Conservation (phyloP, 2,113 vertebrate genomes). For the Dendrocopos noguchii region DNA sequence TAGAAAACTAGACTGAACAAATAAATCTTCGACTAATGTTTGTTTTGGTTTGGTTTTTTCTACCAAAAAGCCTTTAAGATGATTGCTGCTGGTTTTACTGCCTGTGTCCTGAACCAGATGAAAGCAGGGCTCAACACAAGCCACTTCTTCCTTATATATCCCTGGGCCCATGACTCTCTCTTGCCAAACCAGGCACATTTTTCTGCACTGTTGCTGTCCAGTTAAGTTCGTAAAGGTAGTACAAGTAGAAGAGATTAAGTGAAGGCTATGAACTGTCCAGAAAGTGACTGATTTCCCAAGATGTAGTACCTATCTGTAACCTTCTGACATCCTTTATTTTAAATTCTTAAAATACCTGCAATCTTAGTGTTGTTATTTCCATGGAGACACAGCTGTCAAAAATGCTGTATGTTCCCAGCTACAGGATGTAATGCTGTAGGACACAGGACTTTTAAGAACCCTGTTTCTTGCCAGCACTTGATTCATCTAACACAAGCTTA, state of each 20-base stretch:
- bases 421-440: neutral
- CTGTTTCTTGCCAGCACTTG: neutral
- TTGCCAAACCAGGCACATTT: neutral
- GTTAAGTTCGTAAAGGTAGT: neutral
- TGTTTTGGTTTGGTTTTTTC: neutral
- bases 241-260: neutral
- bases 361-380: constrained; percentile 63
- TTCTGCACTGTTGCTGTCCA: neutral
- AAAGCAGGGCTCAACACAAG: neutral
- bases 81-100: neutral
- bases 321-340: neutral
- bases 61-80: neutral
- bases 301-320: constrained; percentile 37
- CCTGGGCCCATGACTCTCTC: neutral
- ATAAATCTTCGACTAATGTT: neutral
- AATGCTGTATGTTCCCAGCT: constrained; percentile 29
- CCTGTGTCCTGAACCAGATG: neutral
- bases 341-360: constrained; percentile 73
- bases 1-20: neutral
- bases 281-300: constrained; percentile 44
- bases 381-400: constrained; percentile 72
- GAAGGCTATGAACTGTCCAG: constrained; percentile 39
- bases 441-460: neutral
- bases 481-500: neutral
- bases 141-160: neutral